Evolutionary conservation across 2,797 vertebrate genomes (phyloP), one percentile per base, ranked within the genome.

Genomic region (Kryptopterus vitreolus): DNA sequence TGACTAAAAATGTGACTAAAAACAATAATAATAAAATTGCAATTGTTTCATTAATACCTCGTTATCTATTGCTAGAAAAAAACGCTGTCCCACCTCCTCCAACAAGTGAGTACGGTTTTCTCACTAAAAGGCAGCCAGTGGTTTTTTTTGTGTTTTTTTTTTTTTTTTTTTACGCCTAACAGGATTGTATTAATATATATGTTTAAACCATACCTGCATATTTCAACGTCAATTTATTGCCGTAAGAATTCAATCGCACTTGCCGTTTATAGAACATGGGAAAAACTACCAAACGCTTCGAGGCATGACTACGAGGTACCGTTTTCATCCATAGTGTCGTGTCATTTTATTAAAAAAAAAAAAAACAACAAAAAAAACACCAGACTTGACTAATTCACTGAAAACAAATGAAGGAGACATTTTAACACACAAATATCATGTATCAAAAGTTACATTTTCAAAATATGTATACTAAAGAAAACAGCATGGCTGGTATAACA

Each of bases 181-280:
- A 57, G 22, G 38, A 22, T 31, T 26, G 11, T 65, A 31, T 66
- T 57, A 46, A 66, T 57, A 38, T 33, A 2, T 6, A 61, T 26
- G 55, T 52, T 71, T 53, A 9, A 50, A 52, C 13, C 57, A 71
- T 63, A 63, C 50, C 20, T 73, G 69, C 33, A 24, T 57, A 63
- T 65, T 65, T 65, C 12, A 73, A 38, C 35, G 52, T 48, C 72
- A 16, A 52, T 66, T 69, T 58, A 78, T 20, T 78, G 66, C n/a
- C 15, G 48, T 52, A 57, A 80, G 59, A 77, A 53, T 81, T 29
- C 16, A 52, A 80, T 61, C 48, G 72, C 57, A 83, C 83, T 78
- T 86, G 78, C 77, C 55, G 59, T 81, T 84, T 83, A 7, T 84
- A 84, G 85, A 84, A 76, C 46, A 33, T 68, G 78, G 76, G 48